Base-by-base conservation (phyloP, 1,140 invertebrate species). In the Homalodisca vitripennis region DNA sequence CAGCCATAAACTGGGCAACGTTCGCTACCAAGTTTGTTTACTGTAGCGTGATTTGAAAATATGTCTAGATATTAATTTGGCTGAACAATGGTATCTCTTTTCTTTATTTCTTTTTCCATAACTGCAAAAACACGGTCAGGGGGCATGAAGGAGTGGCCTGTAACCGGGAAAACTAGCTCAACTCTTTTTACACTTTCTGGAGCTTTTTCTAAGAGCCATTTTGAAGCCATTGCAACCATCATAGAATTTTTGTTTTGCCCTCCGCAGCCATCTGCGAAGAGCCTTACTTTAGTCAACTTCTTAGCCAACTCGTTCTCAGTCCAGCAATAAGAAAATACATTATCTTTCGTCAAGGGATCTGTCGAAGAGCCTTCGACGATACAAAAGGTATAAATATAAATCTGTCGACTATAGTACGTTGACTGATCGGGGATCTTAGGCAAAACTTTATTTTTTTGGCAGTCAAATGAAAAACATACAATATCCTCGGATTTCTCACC, bases 361-460 rank as follows among this genome's bases (percentile, higher is more conserved):
- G 77, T 77, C 27, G 77, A 80, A 55, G 22, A 55, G 29, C 77
- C 78, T 29, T 63, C 27, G 13, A 78, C 75, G n/a, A 34, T 62
- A 62, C 27, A 27, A 62, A 62, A 62, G 70, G 20, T 62, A 17
- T 62, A 20, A 77, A 70, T n/a, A 76, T 76, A 53, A 79, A 78
- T 70, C 79, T 79, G 60, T 79, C 76, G 65, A 3, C 32, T 69
- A 72, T 79, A 80, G 66, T 80, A 81, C 1, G 76, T 70, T 20
- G 70, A 22, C 34, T 78, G 76, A 71, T 76, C 75, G 57, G 73
- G 71, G 12, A 78, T 47, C 74, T 75, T 75, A 2, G 76, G 76
- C 26, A 78, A 29, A 14, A 69, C 48, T 41, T 71, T 67, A 69
- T 79, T 80, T 75, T 80, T 80, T 73, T 80, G 75, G 47, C 75